These are phyloP conservation scores for Collichthys lucidus DNA, from an alignment of 2,113 vertebrate genomes.

Conservation along the genomic window DNA sequence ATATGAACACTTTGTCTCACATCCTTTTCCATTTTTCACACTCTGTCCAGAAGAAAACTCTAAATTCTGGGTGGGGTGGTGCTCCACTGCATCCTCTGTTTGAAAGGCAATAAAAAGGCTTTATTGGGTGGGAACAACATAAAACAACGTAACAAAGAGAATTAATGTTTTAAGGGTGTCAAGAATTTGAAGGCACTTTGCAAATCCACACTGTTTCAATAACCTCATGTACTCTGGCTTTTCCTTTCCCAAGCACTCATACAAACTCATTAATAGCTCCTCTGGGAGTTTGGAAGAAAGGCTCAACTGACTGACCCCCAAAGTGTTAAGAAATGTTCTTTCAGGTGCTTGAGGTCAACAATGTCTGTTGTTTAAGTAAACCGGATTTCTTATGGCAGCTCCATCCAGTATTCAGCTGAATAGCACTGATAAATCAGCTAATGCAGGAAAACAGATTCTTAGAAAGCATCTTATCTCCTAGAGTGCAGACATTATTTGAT, in stretches of 20 bases:
- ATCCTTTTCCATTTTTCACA: constrained; percentile 18
- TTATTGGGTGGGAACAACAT: constrained; percentile 43
- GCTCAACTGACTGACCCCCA: constrained; percentile 51
- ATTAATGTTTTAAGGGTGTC: constrained; percentile 51
- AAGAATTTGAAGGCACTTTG: constrained; percentile 39
- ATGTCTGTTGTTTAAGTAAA: constrained; percentile 54
- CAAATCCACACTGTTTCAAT: constrained; percentile 47
- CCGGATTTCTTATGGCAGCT: constrained; percentile 40
- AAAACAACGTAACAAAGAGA: constrained; percentile 62
- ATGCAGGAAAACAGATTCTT: constrained; percentile 46
- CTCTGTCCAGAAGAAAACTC: constrained; percentile 15
- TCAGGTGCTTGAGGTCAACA: constrained; percentile 63
- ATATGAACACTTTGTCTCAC: background rate
- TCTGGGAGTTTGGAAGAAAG: constrained; percentile 49
- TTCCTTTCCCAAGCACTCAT: constrained; percentile 63
- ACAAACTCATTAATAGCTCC: constrained; percentile 45
- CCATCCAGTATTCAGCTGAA: constrained; percentile 37
- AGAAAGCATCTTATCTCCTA: constrained; percentile 72
- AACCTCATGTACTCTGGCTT: constrained; percentile 21
- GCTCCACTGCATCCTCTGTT: constrained; percentile 43
- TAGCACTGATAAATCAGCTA: constrained; percentile 54
- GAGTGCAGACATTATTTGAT: constrained; percentile 57
- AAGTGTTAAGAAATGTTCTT: constrained; percentile 62
- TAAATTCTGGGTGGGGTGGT: constrained; percentile 27
- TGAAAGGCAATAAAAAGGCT: constrained; percentile 54